phyloP scores from a whole-genome alignment of 2,888 invertebrate species.

The Sphaerophoria rueppellii region DNA sequence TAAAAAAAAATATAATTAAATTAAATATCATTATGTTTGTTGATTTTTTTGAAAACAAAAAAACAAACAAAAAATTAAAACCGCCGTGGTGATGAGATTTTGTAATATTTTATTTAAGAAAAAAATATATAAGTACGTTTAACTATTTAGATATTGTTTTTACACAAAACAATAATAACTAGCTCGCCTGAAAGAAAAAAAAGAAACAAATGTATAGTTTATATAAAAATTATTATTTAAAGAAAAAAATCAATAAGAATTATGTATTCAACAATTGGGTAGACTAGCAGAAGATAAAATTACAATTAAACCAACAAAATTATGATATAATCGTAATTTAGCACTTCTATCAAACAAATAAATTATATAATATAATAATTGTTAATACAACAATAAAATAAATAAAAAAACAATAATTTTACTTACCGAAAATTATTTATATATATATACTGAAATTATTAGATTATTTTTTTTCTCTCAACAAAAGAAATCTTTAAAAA shows the following conservation, averaged over 20 bases:
- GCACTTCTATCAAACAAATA: conserved; percentile 75
- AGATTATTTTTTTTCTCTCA: conserved; percentile 37
- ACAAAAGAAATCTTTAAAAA: conserved; percentile 39
- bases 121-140: conserved; percentile 46
- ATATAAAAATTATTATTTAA: conserved; percentile 55
- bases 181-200: conserved; percentile 75
- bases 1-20: conserved; percentile 50
- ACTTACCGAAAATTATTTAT: conserved; percentile 74
- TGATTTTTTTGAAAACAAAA: too few relatives aligned
- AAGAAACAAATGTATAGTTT: conserved; percentile 65
- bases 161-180: conserved; percentile 75
- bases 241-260: conserved; percentile 50
- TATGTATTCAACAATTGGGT: conserved; percentile 32
- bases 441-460: conserved; percentile 66
- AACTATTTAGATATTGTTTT: conserved; percentile 68
- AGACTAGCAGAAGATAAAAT: conserved; percentile 60
- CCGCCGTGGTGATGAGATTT: conserved; percentile 49
- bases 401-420: conserved; percentile 73
- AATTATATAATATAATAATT: conserved; percentile 52
- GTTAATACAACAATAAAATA: conserved; percentile 61
- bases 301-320: conserved; percentile 65
- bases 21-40: conserved; percentile 46
- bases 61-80: conserved; percentile 56
- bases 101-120: neutral
- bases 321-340: conserved; percentile 65